Percentiles rank a stretch among this genome's conserved stretches.
Conservation (phyloP, 1,140 invertebrate genomes). For the Brachionus plicatilis region DNA sequence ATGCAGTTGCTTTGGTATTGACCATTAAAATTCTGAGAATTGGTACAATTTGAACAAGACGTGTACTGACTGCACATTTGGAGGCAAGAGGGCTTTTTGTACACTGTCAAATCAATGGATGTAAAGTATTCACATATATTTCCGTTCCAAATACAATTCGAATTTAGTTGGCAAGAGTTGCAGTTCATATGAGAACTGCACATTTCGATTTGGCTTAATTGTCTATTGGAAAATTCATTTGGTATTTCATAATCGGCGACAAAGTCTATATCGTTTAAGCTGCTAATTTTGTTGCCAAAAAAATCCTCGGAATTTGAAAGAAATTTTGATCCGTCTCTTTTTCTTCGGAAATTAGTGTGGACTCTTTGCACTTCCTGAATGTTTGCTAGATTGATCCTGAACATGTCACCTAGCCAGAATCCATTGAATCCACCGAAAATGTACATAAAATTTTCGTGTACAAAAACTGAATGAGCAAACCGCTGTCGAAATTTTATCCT, state of each 20-base stretch:
- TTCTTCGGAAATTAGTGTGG: not conserved
- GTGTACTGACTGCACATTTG: constrained; percentile 5
- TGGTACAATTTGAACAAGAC: constrained; percentile 31
- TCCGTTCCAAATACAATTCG: constrained; percentile 24
- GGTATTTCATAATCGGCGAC: constrained; percentile 6
- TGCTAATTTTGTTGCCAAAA: not conserved
- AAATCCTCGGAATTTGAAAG: not conserved
- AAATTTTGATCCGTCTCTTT: not conserved
- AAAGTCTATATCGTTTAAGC: not conserved
- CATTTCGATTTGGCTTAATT: not conserved
- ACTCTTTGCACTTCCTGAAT: not conserved
- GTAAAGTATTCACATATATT: not conserved
- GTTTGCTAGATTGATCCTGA: not conserved
- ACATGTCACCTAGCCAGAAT: not conserved
- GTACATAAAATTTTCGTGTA: constrained; percentile 1
- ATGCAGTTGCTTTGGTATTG: constrained; percentile 2
- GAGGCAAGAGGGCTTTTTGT: constrained; percentile 10
- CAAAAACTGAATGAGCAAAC: not conserved
- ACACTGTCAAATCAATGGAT: not conserved
- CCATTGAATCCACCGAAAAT: constrained; percentile 34
- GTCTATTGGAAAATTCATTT: not conserved
- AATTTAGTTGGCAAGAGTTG: not conserved
- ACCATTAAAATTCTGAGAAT: not conserved
- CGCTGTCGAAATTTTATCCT: not conserved
- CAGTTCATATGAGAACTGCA: not conserved